These are phyloP conservation scores for Epinotia demarniana DNA, from an alignment of 2,888 invertebrate genomes.

Conservation along the genomic window DNA sequence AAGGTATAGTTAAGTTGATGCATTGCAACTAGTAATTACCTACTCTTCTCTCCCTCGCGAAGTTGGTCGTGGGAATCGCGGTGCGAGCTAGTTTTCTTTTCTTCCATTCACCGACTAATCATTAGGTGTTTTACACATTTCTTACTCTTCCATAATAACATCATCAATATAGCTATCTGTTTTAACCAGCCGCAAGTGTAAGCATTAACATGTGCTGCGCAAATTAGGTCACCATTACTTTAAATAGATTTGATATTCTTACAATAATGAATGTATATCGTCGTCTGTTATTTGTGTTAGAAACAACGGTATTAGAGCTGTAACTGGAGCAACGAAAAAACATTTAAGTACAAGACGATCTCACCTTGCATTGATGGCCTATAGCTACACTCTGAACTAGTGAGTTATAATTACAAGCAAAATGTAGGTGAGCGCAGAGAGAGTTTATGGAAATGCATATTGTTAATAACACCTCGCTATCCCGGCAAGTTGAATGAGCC, in stretches of 20 bases:
- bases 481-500: constrained; percentile 25
- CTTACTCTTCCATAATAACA: constrained; percentile 47
- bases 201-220: constrained; percentile 31
- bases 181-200: constrained; percentile 9
- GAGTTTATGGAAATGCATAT: constrained; percentile 27
- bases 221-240: constrained; percentile 38
- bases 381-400: constrained; percentile 21
- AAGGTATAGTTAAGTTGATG: constrained; percentile 42
- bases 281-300: constrained; percentile 6
- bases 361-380: constrained; percentile 9
- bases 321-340: constrained; percentile 19
- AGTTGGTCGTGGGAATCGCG: constrained; percentile 71
- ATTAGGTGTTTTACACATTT: constrained; percentile 49
- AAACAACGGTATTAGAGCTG: constrained; percentile 1
- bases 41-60: constrained; percentile 58
- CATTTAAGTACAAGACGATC: neutral
- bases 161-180: constrained; percentile 23
- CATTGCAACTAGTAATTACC: constrained; percentile 45
- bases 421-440: constrained; percentile 33
- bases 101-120: constrained; percentile 66
- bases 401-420: constrained; percentile 20
- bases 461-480: constrained; percentile 25
- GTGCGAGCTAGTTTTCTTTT: constrained; percentile 61
- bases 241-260: constrained; percentile 29
- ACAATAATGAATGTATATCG: constrained; percentile 3